Evolutionary conservation across 64 coral and sea anemone species (phyloP), one percentile per base, ranked within the genome.

Genomic region (Anthopleura sola): DNA sequence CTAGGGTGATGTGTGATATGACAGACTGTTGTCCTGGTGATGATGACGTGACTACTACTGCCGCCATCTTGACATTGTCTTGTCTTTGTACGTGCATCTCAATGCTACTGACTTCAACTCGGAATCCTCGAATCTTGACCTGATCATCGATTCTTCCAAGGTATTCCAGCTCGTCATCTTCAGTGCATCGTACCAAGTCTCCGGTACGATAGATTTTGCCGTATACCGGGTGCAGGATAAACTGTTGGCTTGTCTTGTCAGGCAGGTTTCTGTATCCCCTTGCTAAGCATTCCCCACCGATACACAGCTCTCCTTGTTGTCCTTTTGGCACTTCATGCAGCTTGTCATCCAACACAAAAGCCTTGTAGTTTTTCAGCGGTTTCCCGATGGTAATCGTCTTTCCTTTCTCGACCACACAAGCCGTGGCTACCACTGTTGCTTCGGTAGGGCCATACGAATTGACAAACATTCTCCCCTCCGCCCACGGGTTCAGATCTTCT

Each of bases 131-230:
- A 10, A 83, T 48, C 81, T 83, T 83, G 16, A 83, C 81, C 31
- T 83, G 81, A 48, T 55, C 81, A 55, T 83, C 81, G 40, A 48
- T 48, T 55, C 81, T 48, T 23, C 81, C 81, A 17, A 83, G 81
- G 31, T 83, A 83, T 55, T 83, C 81, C 16, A 83, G 8, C 39
- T 50, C 81, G 1, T n/a, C 81, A 40, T 20, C 81, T 31, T 49
- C 44, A 6, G 81, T 83, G 16, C 6, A 83, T 15, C 81, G 81
- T 32, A 21, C 39, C 26, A 83, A 32, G 51, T 83, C 81, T 5
- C 81, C 81, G 16, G 81, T 83, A 5, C 81, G 26, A 48, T 83
- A 83, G 4, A 83, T 48, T 50, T 48, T 48, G 13, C 81, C 81
- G 46, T 50, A 48, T 48, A n/a, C 20, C 51, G 2, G 4, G 31